Percentiles rank a stretch among this genome's conserved stretches.
These are phyloP conservation scores for Coluber constrictor DNA, from an alignment of 2,797 vertebrate genomes.

Conservation along the genomic window DNA sequence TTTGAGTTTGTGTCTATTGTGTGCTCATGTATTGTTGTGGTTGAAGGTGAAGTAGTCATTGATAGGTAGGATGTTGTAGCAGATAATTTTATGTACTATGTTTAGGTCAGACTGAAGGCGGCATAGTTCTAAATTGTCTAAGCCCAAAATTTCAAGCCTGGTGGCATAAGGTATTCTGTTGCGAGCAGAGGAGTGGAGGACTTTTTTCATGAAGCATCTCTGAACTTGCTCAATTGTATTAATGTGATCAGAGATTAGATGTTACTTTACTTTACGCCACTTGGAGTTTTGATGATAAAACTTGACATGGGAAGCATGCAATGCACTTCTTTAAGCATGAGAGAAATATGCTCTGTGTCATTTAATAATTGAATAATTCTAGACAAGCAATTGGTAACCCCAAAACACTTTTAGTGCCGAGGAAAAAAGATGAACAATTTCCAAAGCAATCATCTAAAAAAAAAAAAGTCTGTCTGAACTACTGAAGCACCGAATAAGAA, in stretches of 20 bases:
- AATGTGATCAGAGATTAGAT: not conserved
- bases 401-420: not conserved
- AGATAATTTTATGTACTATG: too few relatives aligned
- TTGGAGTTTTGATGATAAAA: not conserved
- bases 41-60: too few relatives aligned
- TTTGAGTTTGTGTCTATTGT: too few relatives aligned
- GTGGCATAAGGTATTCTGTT: too few relatives aligned
- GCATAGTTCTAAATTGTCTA: too few relatives aligned
- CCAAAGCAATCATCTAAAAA: not conserved
- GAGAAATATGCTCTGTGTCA: not conserved
- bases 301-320: not conserved
- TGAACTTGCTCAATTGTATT: too few relatives aligned
- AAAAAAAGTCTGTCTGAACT: not conserved
- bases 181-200: too few relatives aligned
- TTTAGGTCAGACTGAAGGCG: too few relatives aligned
- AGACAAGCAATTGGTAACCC: not conserved
- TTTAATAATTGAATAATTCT: not conserved
- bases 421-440: not conserved
- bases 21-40: too few relatives aligned
- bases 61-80: too few relatives aligned
- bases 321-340: not conserved
- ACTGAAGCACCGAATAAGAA: not conserved
- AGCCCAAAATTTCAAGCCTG: too few relatives aligned
- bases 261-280: not conserved
- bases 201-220: too few relatives aligned